A percentile compares a stretch with the other conserved stretches of the same genome.
These are phyloP conservation scores for Protobothrops mucrosquamatus DNA, from an alignment of 2,113 vertebrate species.

Conservation along the genomic window DNA sequence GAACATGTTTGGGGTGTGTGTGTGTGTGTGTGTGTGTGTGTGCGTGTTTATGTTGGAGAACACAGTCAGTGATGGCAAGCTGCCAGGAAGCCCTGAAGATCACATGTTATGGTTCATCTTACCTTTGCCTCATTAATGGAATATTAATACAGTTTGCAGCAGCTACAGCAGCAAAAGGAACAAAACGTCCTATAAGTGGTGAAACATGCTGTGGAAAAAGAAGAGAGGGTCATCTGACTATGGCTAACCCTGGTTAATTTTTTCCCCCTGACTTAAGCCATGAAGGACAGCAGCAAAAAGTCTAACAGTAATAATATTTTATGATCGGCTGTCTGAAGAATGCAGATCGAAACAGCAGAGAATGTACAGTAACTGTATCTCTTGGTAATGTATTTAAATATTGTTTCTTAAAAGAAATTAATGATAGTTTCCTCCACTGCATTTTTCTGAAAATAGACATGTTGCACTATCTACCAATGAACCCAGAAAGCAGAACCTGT, in stretches of 20 bases:
- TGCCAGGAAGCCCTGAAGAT: not conserved
- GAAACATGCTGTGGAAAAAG: slow-evolving; percentile 79
- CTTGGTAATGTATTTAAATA: not conserved
- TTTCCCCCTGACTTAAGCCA: not conserved
- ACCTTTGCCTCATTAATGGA: slow-evolving; percentile 98
- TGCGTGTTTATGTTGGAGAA: not conserved
- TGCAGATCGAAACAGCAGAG: not conserved
- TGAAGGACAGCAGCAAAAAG: not conserved
- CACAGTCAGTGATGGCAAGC: not conserved
- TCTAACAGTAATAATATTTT: not conserved
- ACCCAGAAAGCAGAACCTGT: not conserved
- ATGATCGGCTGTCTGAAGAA: not conserved
- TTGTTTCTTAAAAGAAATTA: not conserved
- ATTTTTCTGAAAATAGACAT: not conserved
- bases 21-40: too few relatives aligned
- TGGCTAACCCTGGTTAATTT: not conserved
- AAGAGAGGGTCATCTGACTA: not conserved
- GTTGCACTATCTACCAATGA: not conserved
- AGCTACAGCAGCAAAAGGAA: slow-evolving; percentile 98
- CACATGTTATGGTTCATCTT: slow-evolving; percentile 53
- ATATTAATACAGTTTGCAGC: slow-evolving; percentile 99
- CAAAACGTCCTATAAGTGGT: slow-evolving; percentile 92
- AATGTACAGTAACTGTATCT: not conserved
- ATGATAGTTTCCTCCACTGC: not conserved
- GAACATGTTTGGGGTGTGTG: not conserved